Evolutionary conservation across 2,797 vertebrate species (phyloP), one percentile per base, ranked within the genome.

Genomic region (Hydrocynus forskahlii): DNA sequence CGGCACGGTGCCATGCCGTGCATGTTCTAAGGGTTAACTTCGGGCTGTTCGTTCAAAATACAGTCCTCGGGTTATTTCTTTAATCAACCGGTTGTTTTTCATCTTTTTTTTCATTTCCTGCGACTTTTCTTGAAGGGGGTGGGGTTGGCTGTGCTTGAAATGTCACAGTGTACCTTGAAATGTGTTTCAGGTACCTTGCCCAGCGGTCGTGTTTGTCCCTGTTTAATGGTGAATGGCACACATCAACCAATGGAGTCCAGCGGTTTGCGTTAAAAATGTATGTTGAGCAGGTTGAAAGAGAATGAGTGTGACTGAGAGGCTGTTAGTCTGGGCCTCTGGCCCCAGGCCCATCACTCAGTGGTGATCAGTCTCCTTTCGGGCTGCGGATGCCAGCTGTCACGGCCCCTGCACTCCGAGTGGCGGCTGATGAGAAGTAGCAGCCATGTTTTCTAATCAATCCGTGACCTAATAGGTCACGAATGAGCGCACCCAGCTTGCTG

Each of bases 381-480:
- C 89, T 89, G 88, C 87, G 86, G 79, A 86, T 92, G 90, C 91
- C 88, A 92, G 89, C 91, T 94, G 93, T 94, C 93, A 93, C 80
- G 89, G 89, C 90, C 87, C 88, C 87, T 89, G 90, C 87, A 90
- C 89, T 86, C 86, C 83, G 90, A 88, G 87, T 89, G 88, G 88
- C 90, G 86, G 87, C 91, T 90, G 92, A 94, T 92, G 92, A 92
- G 88, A 90, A 88, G 89, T 89, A 90, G 86, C 90, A 90, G 88
- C 91, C 88, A 87, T 88, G 91, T 92, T 93, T 88, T 88, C 89
- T 87, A 94, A 94, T 94, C 93, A 92, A 93, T 94, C 91, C 91
- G 82, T 62, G 79, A 90, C 89, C 92, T 94, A 94, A 94, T 95
- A 94, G 93, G 92, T 93, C 94, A 94, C 90, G 91, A 92, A 90